Conservation (phyloP, 1,140 invertebrate species). For the Alviniconcha marisindica region DNA sequence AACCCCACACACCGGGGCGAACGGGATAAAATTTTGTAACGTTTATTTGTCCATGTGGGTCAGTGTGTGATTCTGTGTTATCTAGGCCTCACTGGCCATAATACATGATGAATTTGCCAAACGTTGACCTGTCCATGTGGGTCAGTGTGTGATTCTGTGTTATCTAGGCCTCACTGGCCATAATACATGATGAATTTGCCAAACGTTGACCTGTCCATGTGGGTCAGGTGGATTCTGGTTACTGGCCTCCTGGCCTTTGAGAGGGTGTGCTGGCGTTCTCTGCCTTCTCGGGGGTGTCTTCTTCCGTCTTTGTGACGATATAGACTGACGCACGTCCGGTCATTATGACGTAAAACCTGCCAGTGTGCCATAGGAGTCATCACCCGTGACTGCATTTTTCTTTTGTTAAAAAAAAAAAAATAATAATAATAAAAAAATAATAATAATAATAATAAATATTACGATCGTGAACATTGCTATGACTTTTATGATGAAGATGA, state of each 20-base stretch:
- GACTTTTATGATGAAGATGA: too few relatives aligned
- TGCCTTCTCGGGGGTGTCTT: constrained; percentile 44
- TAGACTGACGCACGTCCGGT: constrained; percentile 66
- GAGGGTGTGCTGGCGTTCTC: not conserved
- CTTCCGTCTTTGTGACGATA: constrained; percentile 69
- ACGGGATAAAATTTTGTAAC: too few relatives aligned
- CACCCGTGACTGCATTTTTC: not conserved
- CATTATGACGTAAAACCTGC: constrained; percentile 70
- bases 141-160: not conserved
- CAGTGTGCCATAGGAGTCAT: too few relatives aligned
- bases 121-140: not conserved
- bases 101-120: constrained; percentile 22
- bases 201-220: not conserved
- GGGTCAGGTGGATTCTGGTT: not conserved
- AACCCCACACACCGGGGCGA: too few relatives aligned
- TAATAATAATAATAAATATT: too few relatives aligned
- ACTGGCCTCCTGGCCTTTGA: not conserved
- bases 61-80: not conserved
- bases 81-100: constrained; percentile 5
- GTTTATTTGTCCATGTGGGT: not conserved
- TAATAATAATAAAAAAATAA: too few relatives aligned
- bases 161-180: not conserved
- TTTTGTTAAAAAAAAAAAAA: too few relatives aligned
- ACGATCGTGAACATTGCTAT: too few relatives aligned
- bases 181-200: constrained; percentile 25